Evolutionary conservation across 30 jellyfish, hydroid and myxozoan genomes (phyloP), one percentile per base, ranked within the genome.

Genomic region (Cassiopea andromeda): DNA sequence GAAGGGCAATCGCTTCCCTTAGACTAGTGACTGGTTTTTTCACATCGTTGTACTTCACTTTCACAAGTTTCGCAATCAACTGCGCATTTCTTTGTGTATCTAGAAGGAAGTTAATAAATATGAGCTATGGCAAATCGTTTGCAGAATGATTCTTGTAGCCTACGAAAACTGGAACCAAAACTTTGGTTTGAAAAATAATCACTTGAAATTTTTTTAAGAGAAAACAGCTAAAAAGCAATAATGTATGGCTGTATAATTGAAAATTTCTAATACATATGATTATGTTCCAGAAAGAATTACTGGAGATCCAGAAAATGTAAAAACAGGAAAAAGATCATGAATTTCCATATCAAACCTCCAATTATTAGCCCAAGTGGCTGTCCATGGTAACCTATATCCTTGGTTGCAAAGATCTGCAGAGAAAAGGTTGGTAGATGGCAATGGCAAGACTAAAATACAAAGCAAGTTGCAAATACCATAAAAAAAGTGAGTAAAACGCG

Each of bases 351-450:
- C 94, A 43, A 46, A 87, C 94, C 89, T 87, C 90, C 94, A 17
- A 87, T 50, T 7, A 87, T 57, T 2, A 87, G 80, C 43, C 79
- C 94, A 8, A 87, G 19, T 14, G 94, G 94, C 89, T 87, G 94
- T 27, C 94, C 94, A 66, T 48, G 68, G 48, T 47, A 87, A 49
- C 66, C 78, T 7, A 87, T 48, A 3, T 77, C 85, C 59, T 87
- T 87, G 4, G 85, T 54, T 8, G 80, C 78, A n/a, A 87, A 77
- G 1, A 87, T 77, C 94, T 87, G 54, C 8, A 85, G 54, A 3
- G 60, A 27, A 50, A 64, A 68, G 10, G 64, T 54, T 54, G 64
- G 64, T 10, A 3, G 12, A 54, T 54, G 64, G 64, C 12, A 10
- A 10, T 27, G 38, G 38, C 38, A 27, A 27, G 0, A 27, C 38